Conservation (phyloP, 2,113 vertebrate species). For the Thalassarche chlororhynchos region DNA sequence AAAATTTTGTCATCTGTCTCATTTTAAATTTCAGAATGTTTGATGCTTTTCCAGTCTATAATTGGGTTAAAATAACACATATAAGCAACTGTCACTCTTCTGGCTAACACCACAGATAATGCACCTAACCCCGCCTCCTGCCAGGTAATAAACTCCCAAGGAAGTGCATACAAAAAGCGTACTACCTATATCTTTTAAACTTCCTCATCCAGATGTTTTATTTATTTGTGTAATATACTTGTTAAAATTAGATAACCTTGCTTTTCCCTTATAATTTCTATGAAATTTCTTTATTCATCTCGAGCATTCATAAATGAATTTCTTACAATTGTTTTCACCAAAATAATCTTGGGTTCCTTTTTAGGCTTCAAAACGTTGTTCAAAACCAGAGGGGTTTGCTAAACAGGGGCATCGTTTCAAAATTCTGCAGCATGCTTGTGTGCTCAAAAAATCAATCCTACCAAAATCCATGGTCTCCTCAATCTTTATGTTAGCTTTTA, state of each 20-base stretch:
- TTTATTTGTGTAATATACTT: neutral
- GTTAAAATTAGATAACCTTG: neutral
- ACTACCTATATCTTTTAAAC: neutral
- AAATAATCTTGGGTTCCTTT: neutral
- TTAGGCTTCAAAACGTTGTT: neutral
- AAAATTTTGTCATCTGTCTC: neutral
- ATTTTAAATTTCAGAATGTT: neutral
- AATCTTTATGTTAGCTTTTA: neutral
- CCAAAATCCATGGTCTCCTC: neutral
- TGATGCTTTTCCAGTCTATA: neutral
- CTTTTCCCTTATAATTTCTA: neutral
- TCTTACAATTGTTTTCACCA: neutral
- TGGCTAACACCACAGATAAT: neutral
- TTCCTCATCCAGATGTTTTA: neutral
- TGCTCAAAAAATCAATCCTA: neutral
- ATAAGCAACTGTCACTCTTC: neutral
- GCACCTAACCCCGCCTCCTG: neutral
- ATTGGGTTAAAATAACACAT: neutral
- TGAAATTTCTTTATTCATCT: neutral
- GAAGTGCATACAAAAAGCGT: neutral
- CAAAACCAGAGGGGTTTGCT: neutral
- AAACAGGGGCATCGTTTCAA: neutral
- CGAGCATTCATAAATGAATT: neutral
- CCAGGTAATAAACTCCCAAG: neutral
- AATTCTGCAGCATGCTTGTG: neutral